Evolutionary conservation across 2,113 vertebrate species (phyloP).

Genomic region (Nettapus auritus): DNA sequence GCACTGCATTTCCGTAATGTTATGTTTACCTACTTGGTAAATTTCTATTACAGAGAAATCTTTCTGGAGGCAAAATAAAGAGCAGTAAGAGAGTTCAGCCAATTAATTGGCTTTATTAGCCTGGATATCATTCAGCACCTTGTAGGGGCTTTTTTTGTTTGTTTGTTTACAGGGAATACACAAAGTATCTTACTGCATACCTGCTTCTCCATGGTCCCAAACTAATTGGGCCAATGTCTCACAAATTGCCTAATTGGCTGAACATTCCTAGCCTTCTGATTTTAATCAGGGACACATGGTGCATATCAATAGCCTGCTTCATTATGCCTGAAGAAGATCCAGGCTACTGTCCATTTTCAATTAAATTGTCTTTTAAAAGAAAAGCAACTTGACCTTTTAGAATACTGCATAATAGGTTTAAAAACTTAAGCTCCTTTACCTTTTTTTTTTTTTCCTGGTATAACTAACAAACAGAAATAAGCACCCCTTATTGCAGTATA

Average conservation of each 20-base stretch:
- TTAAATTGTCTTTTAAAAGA: conserved; percentile 53
- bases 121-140: not conserved
- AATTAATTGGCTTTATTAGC: not conserved
- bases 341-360: conserved; percentile 51
- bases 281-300: conserved; percentile 52
- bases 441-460: not conserved
- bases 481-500: not conserved
- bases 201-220: not conserved
- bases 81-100: not conserved
- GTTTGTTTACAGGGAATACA: not conserved
- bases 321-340: conserved; percentile 22
- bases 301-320: conserved; percentile 54
- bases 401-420: conserved; percentile 54
- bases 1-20: not conserved
- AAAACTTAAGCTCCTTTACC: conserved; percentile 32
- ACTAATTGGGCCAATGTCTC: conserved; percentile 44
- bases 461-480: conserved; percentile 13
- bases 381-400: conserved; percentile 56
- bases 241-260: conserved; percentile 52
- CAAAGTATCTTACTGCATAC: not conserved
- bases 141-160: not conserved
- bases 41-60: not conserved
- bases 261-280: conserved; percentile 40
- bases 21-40: not conserved
- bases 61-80: not conserved